Evolutionary conservation across 2,113 vertebrate species (phyloP).

Genomic region (Paramisgurnus dabryanus): DNA sequence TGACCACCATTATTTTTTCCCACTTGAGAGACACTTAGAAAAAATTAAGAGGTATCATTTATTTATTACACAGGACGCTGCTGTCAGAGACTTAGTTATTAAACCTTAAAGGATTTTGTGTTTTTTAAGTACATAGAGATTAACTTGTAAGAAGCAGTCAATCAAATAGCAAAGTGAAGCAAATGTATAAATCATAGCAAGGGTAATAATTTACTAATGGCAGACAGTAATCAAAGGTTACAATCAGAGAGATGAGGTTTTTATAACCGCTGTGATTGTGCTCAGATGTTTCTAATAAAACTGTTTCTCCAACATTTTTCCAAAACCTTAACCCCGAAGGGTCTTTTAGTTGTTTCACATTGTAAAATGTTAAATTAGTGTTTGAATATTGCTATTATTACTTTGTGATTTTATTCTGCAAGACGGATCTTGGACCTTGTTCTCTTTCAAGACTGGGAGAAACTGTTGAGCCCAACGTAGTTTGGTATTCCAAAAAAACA

Average conservation of each 20-base stretch:
- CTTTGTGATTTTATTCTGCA: neutral
- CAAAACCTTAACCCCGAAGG: neutral
- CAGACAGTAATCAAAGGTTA: conserved; percentile 47
- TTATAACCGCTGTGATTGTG: conserved; percentile 36
- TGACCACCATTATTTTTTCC: neutral
- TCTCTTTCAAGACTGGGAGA: neutral
- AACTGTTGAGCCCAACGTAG: no score
- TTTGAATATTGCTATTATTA: conserved; percentile 20
- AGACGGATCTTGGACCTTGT: neutral
- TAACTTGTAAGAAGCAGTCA: neutral
- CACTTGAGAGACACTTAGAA: neutral
- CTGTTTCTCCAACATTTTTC: conserved; percentile 3
- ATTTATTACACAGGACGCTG: neutral
- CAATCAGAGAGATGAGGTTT: conserved; percentile 45
- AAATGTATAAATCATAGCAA: conserved; percentile 28
- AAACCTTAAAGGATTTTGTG: neutral
- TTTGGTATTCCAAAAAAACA: no score
- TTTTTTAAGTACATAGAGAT: conserved; percentile 1
- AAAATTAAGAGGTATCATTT: neutral
- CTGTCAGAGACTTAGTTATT: conserved; percentile 1
- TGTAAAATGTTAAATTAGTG: conserved; percentile 16
- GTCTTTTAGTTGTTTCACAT: conserved; percentile 17
- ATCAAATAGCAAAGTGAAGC: conserved; percentile 7
- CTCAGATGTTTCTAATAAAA: conserved; percentile 47
- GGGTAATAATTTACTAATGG: conserved; percentile 33